Evolutionary conservation across 1,140 invertebrate genomes (phyloP).

Genomic region (Drosophila sulfurigaster): DNA sequence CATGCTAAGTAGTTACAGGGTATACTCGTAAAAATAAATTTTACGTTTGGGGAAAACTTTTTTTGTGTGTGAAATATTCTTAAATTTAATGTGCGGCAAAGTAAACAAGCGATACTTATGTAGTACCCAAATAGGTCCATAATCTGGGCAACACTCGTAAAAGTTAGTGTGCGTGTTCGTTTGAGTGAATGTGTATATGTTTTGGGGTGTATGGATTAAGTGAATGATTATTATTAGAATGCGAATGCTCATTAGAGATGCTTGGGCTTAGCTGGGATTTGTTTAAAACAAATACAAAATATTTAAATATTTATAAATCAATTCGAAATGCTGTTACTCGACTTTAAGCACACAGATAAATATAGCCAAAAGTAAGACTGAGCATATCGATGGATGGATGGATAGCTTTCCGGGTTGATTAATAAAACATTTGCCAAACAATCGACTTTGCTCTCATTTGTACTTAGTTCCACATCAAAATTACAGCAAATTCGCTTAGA

Average conservation of each 20-base stretch:
- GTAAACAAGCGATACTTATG: constrained; percentile 58
- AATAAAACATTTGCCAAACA: constrained; percentile 3
- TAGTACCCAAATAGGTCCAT: constrained; percentile 47
- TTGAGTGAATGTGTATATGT: constrained; percentile 7
- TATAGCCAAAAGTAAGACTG: background rate
- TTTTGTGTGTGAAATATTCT: constrained; percentile 39
- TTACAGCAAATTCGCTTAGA: constrained; percentile 21
- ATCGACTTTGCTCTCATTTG: background rate
- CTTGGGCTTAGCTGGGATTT: constrained; percentile 43
- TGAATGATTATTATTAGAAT: constrained; percentile 53
- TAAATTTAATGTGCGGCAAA: constrained; percentile 60
- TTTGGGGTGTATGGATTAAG: constrained; percentile 28
- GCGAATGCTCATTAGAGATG: constrained; percentile 45
- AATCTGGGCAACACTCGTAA: constrained; percentile 44
- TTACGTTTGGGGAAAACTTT: constrained; percentile 37
- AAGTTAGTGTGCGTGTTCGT: constrained; percentile 9
- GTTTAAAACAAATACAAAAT: constrained; percentile 39
- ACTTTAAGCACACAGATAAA: too few relatives aligned
- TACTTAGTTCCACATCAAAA: constrained; percentile 10
- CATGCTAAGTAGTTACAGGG: constrained; percentile 6
- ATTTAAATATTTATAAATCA: constrained; percentile 33
- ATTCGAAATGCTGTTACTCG: background rate
- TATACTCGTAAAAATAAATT: constrained; percentile 48
- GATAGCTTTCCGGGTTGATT: background rate
- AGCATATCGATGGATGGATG: background rate